Evolutionary conservation across 2,888 invertebrate genomes (phyloP).

Genomic region (Charanyca ferruginea): DNA sequence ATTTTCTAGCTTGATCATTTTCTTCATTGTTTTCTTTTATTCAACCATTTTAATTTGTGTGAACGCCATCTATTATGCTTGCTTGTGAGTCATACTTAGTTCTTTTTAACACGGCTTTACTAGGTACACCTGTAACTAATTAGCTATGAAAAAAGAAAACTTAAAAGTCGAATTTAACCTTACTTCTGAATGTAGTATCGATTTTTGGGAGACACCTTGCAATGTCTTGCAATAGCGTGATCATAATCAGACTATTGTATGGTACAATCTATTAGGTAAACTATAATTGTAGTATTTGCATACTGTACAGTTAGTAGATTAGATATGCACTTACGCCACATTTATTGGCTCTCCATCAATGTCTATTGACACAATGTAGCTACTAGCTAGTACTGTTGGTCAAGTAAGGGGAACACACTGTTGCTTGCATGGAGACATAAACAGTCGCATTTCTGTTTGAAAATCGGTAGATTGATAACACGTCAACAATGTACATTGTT

Average conservation of each 20-base stretch:
- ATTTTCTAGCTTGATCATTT: background rate
- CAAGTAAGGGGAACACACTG: constrained; percentile 15
- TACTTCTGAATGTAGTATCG: too few relatives aligned
- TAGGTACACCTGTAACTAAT: too few relatives aligned
- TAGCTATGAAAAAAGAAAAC: too few relatives aligned
- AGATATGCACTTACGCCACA: constrained; percentile 2
- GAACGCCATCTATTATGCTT: background rate
- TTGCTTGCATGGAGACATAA: constrained; percentile 21
- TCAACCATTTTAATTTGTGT: background rate
- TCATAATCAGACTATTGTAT: too few relatives aligned
- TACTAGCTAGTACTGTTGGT: constrained; percentile 20
- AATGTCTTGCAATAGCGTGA: too few relatives aligned
- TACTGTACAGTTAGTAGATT: background rate
- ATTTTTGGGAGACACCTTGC: background rate
- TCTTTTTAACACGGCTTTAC: too few relatives aligned
- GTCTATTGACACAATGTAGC: constrained; percentile 21
- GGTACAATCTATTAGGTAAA: too few relatives aligned
- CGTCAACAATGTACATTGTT: constrained; percentile 58
- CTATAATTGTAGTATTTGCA: too few relatives aligned
- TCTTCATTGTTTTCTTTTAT: background rate
- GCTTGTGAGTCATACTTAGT: background rate
- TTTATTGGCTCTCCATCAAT: constrained; percentile 16
- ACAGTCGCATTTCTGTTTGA: constrained; percentile 36
- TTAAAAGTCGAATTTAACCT: too few relatives aligned
- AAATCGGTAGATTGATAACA: constrained; percentile 34